Evolutionary conservation across 2,888 invertebrate genomes (phyloP).

Genomic region (Rhogogaster chlorosoma): DNA sequence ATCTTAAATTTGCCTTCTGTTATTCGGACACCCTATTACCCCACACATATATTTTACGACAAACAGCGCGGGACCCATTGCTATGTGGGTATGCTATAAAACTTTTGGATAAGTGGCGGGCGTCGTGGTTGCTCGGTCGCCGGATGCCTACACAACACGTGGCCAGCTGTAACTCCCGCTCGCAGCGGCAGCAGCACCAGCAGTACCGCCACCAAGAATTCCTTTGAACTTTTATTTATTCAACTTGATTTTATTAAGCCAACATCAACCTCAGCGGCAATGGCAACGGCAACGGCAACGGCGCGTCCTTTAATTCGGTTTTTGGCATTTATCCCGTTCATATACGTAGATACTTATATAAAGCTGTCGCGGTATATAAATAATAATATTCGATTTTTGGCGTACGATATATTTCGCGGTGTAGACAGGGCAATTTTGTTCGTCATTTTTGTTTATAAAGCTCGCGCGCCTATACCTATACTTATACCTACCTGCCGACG

Average conservation of each 20-base stretch:
- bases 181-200: neutral
- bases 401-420: neutral
- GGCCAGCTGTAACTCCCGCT: neutral
- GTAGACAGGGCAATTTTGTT: neutral
- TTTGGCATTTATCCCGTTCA: neutral
- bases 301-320: neutral
- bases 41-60: slow-evolving; percentile 21
- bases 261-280: neutral
- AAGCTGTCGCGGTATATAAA: neutral
- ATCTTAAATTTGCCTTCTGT: neutral
- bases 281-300: neutral
- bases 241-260: slow-evolving; percentile 37
- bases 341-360: neutral
- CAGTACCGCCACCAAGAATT: slow-evolving; percentile 23
- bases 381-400: neutral
- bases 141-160: neutral
- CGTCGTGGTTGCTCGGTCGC: neutral
- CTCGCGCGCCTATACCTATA: neutral
- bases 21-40: neutral
- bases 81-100: slow-evolving; percentile 19
- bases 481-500: neutral
- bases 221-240: slow-evolving; percentile 49
- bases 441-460: neutral
- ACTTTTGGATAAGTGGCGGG: slow-evolving; percentile 19
- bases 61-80: neutral